Evolutionary conservation across 2,113 vertebrate species (phyloP).

Genomic region (Electrona antarctica): DNA sequence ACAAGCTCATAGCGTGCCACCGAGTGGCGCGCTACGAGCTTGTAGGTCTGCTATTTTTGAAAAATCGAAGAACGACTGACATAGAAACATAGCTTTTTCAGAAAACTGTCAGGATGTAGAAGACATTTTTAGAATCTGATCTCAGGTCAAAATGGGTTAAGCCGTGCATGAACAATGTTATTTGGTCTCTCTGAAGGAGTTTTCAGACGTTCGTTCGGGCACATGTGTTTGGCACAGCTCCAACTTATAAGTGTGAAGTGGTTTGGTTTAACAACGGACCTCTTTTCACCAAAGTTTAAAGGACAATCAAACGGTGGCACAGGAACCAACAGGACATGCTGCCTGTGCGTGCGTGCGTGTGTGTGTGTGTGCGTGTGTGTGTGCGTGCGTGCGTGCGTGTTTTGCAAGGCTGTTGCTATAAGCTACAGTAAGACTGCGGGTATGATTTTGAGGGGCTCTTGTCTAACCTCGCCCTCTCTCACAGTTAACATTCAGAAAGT

Average conservation of each 20-base stretch:
- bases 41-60: no score
- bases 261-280: slow-evolving; percentile 58
- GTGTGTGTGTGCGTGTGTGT: no score
- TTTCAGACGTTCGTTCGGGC: slow-evolving; percentile 33
- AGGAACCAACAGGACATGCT: slow-evolving; percentile 26
- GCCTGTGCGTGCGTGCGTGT: not conserved
- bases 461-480: slow-evolving; percentile 53
- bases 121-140: no score
- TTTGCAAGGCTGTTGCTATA: slow-evolving; percentile 69
- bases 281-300: slow-evolving; percentile 26
- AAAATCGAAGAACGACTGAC: no score
- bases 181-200: slow-evolving; percentile 50
- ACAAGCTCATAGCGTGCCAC: no score
- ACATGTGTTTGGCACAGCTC: slow-evolving; percentile 39
- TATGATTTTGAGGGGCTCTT: slow-evolving; percentile 60
- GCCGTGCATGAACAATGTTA: slow-evolving; percentile 6
- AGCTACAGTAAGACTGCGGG: slow-evolving; percentile 78
- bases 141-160: no score
- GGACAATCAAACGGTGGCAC: slow-evolving; percentile 18
- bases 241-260: slow-evolving; percentile 3
- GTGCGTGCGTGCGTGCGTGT: slow-evolving; percentile 44
- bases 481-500: slow-evolving; percentile 75
- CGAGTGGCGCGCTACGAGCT: no score
- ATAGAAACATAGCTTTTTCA: no score
- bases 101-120: no score